Evolutionary conservation across 1,140 invertebrate species (phyloP), one percentile per base, ranked within the genome.

Genomic region (Zaprionus inermis): DNA sequence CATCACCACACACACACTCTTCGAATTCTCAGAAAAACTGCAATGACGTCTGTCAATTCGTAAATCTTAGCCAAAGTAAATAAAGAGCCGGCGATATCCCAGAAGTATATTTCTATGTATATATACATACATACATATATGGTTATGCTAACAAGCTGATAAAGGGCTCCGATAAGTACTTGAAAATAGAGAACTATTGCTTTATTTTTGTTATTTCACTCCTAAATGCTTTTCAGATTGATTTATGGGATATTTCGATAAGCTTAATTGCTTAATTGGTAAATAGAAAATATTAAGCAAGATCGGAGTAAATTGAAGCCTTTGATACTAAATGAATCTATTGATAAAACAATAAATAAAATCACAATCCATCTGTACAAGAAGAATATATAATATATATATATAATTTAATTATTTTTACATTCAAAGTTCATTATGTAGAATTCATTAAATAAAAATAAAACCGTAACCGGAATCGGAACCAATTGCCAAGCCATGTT

Each of bases 1-100:
- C 71, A 65, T 73, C 65, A 73, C 41, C 32, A 30, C 24, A 5
- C 24, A 28, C 24, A 28, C 24, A 18, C 14, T 28, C 32, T 11
- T 12, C 16, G 20, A 49, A 11, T 49, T 49, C 44, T 49, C 4
- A 18, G 44, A 18, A 49, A 49, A 49, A 49, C 9, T 12, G 11
- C 44, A 49, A 1, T 49, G 44, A 49, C 44, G 22, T 49, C 44
- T 49, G 44, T 49, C 44, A 18, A 20, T 22, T 11, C 22, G 44
- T 18, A 49, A 22, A 32, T 28, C 24, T 10, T 49, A 10, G 44
- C 9, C 1, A 49, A 22, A 5, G 11, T 49, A 18, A 20, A 49
- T 49, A 18, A 49, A 49, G 7, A 49, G 11, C 10, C 1, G 20
- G 11, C 18, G 4, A 22, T 49, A 20, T 22, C 44, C 44, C 16